Evolutionary conservation across 2,888 invertebrate species (phyloP).

Genomic region (Cantharis nigra): DNA sequence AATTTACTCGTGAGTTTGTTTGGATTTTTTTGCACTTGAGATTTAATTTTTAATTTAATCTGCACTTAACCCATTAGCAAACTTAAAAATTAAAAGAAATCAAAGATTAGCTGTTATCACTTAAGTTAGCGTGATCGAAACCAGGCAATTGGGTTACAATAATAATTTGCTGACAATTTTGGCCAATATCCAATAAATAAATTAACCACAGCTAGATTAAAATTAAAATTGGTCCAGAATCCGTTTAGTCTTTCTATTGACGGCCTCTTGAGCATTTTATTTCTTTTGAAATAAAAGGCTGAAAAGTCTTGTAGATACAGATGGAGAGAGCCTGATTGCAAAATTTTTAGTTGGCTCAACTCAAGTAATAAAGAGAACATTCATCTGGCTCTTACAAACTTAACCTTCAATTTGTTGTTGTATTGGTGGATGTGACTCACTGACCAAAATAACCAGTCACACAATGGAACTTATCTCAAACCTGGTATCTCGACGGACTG

Average conservation of each 20-base stretch:
- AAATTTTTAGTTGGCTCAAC: no score
- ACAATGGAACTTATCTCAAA: not conserved
- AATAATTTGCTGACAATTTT: not conserved
- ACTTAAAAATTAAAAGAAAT: not conserved
- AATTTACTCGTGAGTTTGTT: conserved; percentile 54
- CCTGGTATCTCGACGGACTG: no score
- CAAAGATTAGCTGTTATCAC: not conserved
- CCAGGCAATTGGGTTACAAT: not conserved
- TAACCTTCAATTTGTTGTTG: not conserved
- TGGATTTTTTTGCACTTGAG: not conserved
- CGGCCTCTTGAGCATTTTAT: no score
- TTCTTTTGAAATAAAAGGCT: no score
- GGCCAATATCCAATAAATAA: no score
- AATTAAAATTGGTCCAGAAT: no score
- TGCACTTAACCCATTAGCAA: not conserved
- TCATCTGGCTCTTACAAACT: not conserved
- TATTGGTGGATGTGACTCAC: not conserved
- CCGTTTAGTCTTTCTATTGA: no score
- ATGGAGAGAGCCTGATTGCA: no score
- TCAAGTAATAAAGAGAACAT: no score
- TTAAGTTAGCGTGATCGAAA: not conserved
- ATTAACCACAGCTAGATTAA: no score
- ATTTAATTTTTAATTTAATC: not conserved
- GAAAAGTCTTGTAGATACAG: no score
- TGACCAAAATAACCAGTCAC: not conserved